A percentile compares a stretch with the other conserved stretches of the same genome.
phyloP scores from a whole-genome alignment of 2,113 vertebrate species.

The Sphyrna mokarran region DNA sequence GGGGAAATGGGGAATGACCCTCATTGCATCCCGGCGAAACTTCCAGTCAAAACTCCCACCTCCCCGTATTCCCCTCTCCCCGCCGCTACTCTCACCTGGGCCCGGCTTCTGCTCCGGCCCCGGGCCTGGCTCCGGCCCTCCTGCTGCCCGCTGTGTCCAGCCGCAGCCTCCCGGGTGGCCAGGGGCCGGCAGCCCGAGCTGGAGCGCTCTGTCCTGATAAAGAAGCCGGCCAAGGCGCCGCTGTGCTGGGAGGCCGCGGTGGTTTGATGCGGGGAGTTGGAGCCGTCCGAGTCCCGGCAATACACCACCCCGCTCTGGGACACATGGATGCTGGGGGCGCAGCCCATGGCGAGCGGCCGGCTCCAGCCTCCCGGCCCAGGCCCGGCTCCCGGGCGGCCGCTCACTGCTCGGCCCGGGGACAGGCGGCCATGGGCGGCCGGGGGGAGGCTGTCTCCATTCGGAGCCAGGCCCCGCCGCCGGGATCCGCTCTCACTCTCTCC shows the following conservation, averaged over 20 bases:
- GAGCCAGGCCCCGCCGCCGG: background rate
- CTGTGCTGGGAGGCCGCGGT: slow-evolving; percentile 66
- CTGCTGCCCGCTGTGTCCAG: slow-evolving; percentile 55
- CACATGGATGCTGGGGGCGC: slow-evolving; percentile 92
- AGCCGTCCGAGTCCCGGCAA: slow-evolving; percentile 84
- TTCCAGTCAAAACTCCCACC: too few relatives aligned
- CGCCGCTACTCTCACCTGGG: slow-evolving; percentile 49
- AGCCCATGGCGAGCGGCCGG: slow-evolving; percentile 77
- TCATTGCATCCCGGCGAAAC: too few relatives aligned
- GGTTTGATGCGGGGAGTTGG: slow-evolving; percentile 75
- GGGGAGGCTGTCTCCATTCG: background rate
- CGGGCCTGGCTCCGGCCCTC: slow-evolving; percentile 41
- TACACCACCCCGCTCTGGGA: slow-evolving; percentile 78
- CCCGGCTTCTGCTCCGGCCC: slow-evolving; percentile 46
- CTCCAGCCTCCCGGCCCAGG: slow-evolving; percentile 47
- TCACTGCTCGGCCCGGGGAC: background rate
- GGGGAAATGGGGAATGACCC: too few relatives aligned
- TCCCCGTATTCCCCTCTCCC: too few relatives aligned
- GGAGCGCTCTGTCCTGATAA: slow-evolving; percentile 72
- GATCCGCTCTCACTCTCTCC: too few relatives aligned
- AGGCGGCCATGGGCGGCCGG: background rate
- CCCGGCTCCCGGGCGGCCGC: slow-evolving; percentile 52
- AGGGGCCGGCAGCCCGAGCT: slow-evolving; percentile 69
- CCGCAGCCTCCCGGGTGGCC: slow-evolving; percentile 54
- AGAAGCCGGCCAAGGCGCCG: slow-evolving; percentile 77